Evolutionary conservation across 2,113 vertebrate genomes (phyloP).

Genomic region (Ictalurus punctatus): DNA sequence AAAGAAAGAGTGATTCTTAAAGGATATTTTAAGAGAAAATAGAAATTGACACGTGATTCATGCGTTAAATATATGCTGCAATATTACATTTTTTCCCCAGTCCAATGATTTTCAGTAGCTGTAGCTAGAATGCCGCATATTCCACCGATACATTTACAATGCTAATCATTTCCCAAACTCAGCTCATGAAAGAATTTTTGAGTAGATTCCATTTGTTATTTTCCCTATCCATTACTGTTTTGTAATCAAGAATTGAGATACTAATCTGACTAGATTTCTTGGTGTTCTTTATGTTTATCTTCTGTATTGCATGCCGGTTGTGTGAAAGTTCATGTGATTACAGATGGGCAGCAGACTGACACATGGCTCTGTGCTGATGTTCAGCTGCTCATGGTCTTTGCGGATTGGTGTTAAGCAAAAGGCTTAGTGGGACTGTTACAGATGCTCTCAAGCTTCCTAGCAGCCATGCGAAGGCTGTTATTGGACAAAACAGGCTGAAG

Average conservation of each 20-base stretch:
- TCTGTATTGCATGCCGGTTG: neutral
- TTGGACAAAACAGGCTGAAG: conserved; percentile 8
- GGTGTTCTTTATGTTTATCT: neutral
- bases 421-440: conserved; percentile 45
- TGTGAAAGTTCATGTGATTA: conserved; percentile 19
- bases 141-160: conserved; percentile 19
- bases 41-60: neutral
- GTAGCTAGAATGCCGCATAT: conserved; percentile 48
- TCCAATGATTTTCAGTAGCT: conserved; percentile 46
- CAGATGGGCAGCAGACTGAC: neutral
- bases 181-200: neutral
- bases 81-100: neutral
- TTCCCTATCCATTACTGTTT: neutral
- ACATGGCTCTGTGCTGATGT: conserved; percentile 13
- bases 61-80: neutral
- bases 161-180: neutral
- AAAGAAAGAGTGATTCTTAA: neutral
- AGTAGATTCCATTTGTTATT: neutral
- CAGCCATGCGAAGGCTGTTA: neutral
- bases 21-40: neutral
- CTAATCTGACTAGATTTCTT: conserved; percentile 7
- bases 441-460: conserved; percentile 35
- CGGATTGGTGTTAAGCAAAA: conserved; percentile 50
- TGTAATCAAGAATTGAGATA: neutral
- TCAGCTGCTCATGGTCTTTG: conserved; percentile 60